phyloP scores from a whole-genome alignment of 2,888 invertebrate genomes.

The Elmis aenea region DNA sequence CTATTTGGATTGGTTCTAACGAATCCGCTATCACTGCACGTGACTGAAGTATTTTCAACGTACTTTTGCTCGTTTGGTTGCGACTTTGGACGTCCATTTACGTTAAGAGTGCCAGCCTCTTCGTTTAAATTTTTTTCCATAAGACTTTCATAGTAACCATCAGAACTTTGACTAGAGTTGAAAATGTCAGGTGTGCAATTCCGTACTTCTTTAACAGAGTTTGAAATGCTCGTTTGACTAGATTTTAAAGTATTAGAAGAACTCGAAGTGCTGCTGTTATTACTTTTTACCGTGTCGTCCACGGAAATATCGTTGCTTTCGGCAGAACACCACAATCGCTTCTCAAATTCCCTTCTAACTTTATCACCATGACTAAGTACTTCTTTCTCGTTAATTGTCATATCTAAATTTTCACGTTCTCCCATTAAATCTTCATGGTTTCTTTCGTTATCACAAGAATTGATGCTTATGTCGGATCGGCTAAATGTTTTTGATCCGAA shows the following conservation, averaged over 20 bases:
- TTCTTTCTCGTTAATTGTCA: constrained; percentile 42
- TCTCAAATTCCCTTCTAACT: constrained; percentile 34
- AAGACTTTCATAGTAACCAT: constrained; percentile 42
- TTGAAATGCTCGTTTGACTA: constrained; percentile 22
- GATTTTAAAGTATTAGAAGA: constrained; percentile 9
- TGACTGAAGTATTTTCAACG: constrained; percentile 27
- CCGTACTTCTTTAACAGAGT: constrained; percentile 1
- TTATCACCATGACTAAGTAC: constrained; percentile 30
- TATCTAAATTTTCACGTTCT: constrained; percentile 34
- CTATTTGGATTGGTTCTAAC: constrained; percentile 1
- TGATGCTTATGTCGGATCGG: constrained; percentile 34
- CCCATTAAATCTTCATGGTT: constrained; percentile 24
- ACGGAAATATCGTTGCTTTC: constrained; percentile 34
- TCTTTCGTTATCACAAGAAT: constrained; percentile 1
- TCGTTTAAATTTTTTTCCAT: constrained; percentile 41
- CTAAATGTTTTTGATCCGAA: constrained; percentile 38
- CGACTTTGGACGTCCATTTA: constrained; percentile 23
- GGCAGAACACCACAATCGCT: too few relatives aligned
- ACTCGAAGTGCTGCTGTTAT: constrained; percentile 2
- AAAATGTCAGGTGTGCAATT: constrained; percentile 16
- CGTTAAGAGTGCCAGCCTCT: constrained; percentile 14
- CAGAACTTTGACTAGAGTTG: constrained; percentile 40
- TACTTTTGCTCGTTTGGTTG: constrained; percentile 31
- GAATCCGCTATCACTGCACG: constrained; percentile 28
- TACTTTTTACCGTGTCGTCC: constrained; percentile 4